Percentiles rank a stretch among this genome's conserved stretches.
Conservation (phyloP, 2,888 invertebrate species). For the Seira musarum region DNA sequence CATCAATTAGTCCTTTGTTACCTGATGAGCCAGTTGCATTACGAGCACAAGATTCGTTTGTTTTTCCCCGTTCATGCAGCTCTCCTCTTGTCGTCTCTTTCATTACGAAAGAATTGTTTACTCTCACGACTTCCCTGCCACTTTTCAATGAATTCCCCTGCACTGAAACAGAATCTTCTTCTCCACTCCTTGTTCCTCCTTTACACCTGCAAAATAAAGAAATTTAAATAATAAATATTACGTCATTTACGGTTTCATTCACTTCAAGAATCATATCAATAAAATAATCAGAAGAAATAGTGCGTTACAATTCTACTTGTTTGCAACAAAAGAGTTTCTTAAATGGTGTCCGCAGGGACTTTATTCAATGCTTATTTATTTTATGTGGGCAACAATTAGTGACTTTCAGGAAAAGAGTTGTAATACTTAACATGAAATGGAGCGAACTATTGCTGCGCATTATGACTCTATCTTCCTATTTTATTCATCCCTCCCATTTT, state of each 20-base stretch:
- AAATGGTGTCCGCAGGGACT: too few species aligned
- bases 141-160: conserved; percentile 36
- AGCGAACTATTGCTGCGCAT: too few species aligned
- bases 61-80: conserved; percentile 28
- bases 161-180: background rate
- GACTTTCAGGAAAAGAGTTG: too few species aligned
- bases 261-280: too few species aligned
- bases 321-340: too few species aligned
- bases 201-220: conserved; percentile 17
- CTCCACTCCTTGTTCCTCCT: conserved; percentile 5
- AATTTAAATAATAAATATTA: conserved; percentile 13
- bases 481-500: too few species aligned
- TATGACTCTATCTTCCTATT: too few species aligned
- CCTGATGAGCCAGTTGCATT: conserved; percentile 54
- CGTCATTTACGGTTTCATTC: conserved; percentile 43
- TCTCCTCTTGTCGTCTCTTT: conserved; percentile 33
- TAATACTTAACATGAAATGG: too few species aligned
- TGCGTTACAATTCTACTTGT: too few species aligned
- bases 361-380: too few species aligned
- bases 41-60: conserved; percentile 36
- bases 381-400: too few species aligned
- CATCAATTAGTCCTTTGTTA: conserved; percentile 57
- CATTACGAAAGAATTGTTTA: conserved; percentile 44
- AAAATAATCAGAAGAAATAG: too few species aligned
- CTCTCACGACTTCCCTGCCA: conserved; percentile 44